Percentiles rank a stretch among this genome's conserved stretches.
These are phyloP conservation scores for Hemithea aestivaria DNA, from an alignment of 2,888 invertebrate species.

Conservation along the genomic window DNA sequence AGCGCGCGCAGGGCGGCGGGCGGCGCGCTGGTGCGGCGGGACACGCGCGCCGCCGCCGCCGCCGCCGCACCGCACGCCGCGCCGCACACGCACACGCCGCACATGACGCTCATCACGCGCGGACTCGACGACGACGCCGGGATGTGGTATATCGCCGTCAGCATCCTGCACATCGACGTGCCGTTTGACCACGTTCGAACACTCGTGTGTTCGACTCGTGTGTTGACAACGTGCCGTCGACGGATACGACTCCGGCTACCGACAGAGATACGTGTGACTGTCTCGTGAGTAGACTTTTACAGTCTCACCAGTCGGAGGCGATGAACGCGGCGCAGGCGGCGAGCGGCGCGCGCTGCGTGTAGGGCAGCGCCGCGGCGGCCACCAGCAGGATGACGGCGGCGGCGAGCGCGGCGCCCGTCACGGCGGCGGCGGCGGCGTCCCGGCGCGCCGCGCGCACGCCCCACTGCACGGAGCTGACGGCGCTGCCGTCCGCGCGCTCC, in stretches of 20 bases:
- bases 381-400: constrained; percentile 40
- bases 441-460: constrained; percentile 41
- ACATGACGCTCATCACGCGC: constrained; percentile 33
- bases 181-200: too few species aligned
- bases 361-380: constrained; percentile 46
- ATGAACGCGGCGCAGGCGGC: constrained; percentile 53
- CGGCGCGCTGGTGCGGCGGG: constrained; percentile 35
- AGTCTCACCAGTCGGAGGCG: constrained; percentile 53
- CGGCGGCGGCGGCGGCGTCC: constrained; percentile 47
- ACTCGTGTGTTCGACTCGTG: too few species aligned
- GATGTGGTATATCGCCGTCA: constrained; percentile 44
- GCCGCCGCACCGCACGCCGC: constrained; percentile 39
- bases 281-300: too few species aligned
- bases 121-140: constrained; percentile 39
- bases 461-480: constrained; percentile 37
- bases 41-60: constrained; percentile 41
- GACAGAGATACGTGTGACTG: too few species aligned
- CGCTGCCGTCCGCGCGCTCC: constrained; percentile 26
- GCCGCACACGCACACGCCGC: constrained; percentile 41
- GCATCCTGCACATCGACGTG: constrained; percentile 40
- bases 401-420: constrained; percentile 38
- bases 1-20: constrained; percentile 35
- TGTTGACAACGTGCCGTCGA: too few species aligned
- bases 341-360: constrained; percentile 45
- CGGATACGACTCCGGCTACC: too few species aligned